Base-by-base conservation (phyloP, 2,888 invertebrate species). In the Chymomyza caudatula region DNA sequence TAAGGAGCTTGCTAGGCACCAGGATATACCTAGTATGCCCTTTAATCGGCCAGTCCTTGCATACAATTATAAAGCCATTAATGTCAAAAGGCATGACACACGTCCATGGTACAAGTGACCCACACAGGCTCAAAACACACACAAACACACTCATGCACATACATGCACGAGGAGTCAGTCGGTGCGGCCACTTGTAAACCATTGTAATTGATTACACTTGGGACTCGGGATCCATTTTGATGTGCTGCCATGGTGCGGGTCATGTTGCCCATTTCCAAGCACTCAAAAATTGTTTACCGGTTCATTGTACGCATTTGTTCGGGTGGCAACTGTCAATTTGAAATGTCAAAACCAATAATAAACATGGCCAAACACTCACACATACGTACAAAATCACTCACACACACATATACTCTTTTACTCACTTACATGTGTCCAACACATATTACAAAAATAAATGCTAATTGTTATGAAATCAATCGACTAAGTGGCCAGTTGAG, bases 181-280 rank as follows among this genome's bases (percentile, higher is more conserved):
- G 15, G 17, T 23, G 11, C 13, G 51, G 56, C 11, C 60, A 61
- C 19, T 42, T 52, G 58, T 44, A 65, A 49, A 56, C 61, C 59
- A 70, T 65, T 73, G 75, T 75, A 77, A 77, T 77, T 77, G 77
- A 77, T 77, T 77, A 77, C 77, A 65, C 77, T 69, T 60, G 75
- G 74, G 77, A 69, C 59, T 65, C 47, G 22, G 60, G 75, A 62
- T 68, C 62, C 71, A 71, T 62, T 68, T 71, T 64, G 69, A 73
- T 69, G 65, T 63, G 55, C 47, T 52, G 11, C 47, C 44, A 42
- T 37, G 58, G 57, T 60, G 52, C 55, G 43, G 20, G 15, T n/a
- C n/a, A 25, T 53, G 53, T 19, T 29, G 22, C 29, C 25, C 52
- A 55, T 60, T 56, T 60, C 47, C 43, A 52, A 57, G 56, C 67